Conservation (phyloP, 2,888 invertebrate species). For the Pardosa pseudoannulata region DNA sequence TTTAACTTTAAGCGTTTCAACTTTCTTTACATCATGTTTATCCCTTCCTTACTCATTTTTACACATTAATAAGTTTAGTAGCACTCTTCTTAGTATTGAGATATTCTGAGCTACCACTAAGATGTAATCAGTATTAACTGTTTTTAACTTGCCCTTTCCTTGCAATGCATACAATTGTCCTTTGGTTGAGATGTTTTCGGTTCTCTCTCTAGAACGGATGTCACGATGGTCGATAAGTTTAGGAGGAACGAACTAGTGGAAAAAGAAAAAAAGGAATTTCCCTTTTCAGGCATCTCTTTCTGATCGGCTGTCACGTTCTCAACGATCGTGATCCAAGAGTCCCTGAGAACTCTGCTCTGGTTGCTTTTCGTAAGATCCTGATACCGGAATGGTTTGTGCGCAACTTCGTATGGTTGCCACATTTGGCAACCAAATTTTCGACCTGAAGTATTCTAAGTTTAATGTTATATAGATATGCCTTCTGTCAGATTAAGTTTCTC, state of each 20-base stretch:
- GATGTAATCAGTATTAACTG: no score
- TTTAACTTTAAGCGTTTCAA: no score
- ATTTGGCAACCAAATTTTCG: neutral
- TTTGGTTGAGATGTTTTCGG: neutral
- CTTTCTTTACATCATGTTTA: no score
- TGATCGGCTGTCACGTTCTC: constrained; percentile 36
- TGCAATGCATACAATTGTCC: neutral
- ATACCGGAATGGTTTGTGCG: neutral
- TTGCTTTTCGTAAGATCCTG: neutral
- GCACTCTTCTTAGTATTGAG: no score
- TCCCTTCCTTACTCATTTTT: no score
- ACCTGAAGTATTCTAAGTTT: no score
- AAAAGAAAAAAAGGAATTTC: neutral
- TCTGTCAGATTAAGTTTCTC: no score
- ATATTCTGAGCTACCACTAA: no score
- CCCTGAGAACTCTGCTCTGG: neutral
- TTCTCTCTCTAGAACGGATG: neutral
- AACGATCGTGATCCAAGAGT: constrained; percentile 29
- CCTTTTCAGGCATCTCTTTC: neutral
- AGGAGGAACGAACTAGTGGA: neutral
- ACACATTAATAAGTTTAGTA: no score
- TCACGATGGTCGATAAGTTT: neutral
- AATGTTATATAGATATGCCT: no score
- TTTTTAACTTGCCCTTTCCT: no score
- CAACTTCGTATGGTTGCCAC: neutral